Conservation (phyloP, 2,888 invertebrate species). For the Plagodis pulveraria region DNA sequence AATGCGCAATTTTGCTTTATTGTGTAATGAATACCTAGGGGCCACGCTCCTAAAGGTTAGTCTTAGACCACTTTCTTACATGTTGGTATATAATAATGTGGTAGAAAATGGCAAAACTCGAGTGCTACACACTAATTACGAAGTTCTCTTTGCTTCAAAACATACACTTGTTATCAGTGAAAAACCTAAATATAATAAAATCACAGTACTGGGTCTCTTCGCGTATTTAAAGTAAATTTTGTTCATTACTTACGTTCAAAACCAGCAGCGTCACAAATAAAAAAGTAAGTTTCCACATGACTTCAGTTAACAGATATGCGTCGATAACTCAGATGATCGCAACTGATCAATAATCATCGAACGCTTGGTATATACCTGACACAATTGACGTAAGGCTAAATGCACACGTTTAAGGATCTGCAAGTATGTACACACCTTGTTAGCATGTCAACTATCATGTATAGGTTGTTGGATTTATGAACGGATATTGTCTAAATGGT, state of each 20-base stretch:
- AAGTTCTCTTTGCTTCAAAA: too few species aligned
- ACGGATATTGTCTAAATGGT: slow-evolving; percentile 1
- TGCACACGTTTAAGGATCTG: slow-evolving; percentile 15
- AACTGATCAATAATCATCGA: slow-evolving; percentile 31
- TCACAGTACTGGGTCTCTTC: too few species aligned
- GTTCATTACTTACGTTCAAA: slow-evolving; percentile 47
- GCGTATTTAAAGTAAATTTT: too few species aligned
- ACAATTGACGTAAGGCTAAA: slow-evolving; percentile 2
- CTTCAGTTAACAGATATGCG: not conserved
- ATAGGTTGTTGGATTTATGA: slow-evolving; percentile 15
- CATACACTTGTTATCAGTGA: too few species aligned
- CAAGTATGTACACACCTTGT: slow-evolving; percentile 26
- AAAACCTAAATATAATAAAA: too few species aligned
- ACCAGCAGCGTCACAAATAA: slow-evolving; percentile 43
- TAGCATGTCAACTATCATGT: slow-evolving; percentile 18
- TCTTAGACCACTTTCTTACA: too few species aligned
- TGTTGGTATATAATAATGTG: too few species aligned
- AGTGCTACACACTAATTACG: too few species aligned
- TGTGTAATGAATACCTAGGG: too few species aligned
- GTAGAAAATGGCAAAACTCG: too few species aligned
- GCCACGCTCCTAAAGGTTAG: too few species aligned
- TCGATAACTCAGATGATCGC: slow-evolving; percentile 23
- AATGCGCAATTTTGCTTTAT: too few species aligned
- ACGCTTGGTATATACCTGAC: slow-evolving; percentile 10
- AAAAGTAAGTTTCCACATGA: slow-evolving; percentile 42